Evolutionary conservation across 2,888 invertebrate species (phyloP).

Genomic region (Apeira syringaria): DNA sequence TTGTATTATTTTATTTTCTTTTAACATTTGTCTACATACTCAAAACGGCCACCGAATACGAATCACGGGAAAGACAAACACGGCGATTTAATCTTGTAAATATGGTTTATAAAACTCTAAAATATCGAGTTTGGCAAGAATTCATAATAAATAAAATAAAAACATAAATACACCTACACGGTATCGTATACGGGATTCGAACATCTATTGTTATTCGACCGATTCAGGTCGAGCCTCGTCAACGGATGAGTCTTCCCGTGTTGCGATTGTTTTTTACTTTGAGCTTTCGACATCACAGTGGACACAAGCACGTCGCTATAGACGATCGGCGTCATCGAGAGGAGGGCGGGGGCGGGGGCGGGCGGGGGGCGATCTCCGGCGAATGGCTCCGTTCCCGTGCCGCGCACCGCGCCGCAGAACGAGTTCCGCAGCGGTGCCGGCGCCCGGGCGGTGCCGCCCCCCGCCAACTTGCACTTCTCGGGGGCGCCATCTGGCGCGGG

Average conservation of each 20-base stretch:
- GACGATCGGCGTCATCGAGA: constrained; percentile 67
- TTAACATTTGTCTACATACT: constrained; percentile 74
- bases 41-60: constrained; percentile 78
- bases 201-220: constrained; percentile 87
- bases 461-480: constrained; percentile 28
- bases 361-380: constrained; percentile 57
- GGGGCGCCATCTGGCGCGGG: constrained; percentile 16
- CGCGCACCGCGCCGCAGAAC: constrained; percentile 36
- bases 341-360: constrained; percentile 65
- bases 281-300: constrained; percentile 88
- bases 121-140: constrained; percentile 83
- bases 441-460: constrained; percentile 32
- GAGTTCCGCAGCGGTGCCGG: too few relatives aligned
- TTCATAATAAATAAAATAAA: constrained; percentile 77
- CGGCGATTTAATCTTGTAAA: constrained; percentile 81
- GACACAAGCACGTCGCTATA: constrained; percentile 85
- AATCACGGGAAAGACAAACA: constrained; percentile 77
- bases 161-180: constrained; percentile 87
- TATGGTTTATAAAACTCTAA: constrained; percentile 82
- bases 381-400: constrained; percentile 31
- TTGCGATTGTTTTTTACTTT: constrained; percentile 92
- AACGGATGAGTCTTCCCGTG: constrained; percentile 97
- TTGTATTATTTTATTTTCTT: constrained; percentile 78
- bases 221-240: constrained; percentile 91
- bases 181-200: constrained; percentile 95